A percentile compares a stretch with the other conserved stretches of the same genome.
These are phyloP conservation scores for Porites lutea DNA, from an alignment of 64 coral and sea anemone species.

Conservation along the genomic window DNA sequence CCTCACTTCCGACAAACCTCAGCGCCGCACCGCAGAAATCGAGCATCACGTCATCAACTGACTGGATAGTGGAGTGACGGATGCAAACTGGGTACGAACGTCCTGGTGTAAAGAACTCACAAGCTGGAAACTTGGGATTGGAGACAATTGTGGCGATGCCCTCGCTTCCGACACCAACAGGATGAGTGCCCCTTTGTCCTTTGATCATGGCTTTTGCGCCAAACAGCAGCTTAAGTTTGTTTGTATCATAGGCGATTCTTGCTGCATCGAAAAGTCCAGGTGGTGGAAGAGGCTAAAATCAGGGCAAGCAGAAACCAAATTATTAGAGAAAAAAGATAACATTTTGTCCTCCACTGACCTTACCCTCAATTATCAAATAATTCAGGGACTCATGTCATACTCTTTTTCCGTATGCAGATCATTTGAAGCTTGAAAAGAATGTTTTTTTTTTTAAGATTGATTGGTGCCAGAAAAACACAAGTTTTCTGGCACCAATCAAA, in stretches of 20 bases:
- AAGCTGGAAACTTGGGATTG: conserved; percentile 66
- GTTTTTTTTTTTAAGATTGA: too few species aligned
- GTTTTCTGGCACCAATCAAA: too few species aligned
- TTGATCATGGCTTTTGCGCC: not conserved
- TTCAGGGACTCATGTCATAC: too few species aligned
- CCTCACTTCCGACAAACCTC: conserved; percentile 80
- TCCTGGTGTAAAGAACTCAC: conserved; percentile 83
- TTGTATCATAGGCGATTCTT: not conserved
- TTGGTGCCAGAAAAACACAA: too few species aligned
- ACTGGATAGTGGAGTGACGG: conserved; percentile 68
- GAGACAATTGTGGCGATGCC: conserved; percentile 70
- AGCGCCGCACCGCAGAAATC: conserved; percentile 74
- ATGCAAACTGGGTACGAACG: conserved; percentile 71
- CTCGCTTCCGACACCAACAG: conserved; percentile 52
- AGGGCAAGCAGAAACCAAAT: too few species aligned
- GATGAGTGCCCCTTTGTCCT: conserved; percentile 51
- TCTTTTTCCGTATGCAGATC: too few species aligned
- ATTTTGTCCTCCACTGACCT: too few species aligned
- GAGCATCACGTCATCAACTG: conserved; percentile 68
- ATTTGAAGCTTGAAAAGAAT: too few species aligned
- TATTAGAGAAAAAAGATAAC: too few species aligned
- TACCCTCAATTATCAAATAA: too few species aligned
- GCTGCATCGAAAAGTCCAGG: not conserved
- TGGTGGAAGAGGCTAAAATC: not conserved
- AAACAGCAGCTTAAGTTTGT: conserved; percentile 12